Evolutionary conservation across 1,140 invertebrate genomes (phyloP), one percentile per base, ranked within the genome.

Genomic region (Myzus persicae): DNA sequence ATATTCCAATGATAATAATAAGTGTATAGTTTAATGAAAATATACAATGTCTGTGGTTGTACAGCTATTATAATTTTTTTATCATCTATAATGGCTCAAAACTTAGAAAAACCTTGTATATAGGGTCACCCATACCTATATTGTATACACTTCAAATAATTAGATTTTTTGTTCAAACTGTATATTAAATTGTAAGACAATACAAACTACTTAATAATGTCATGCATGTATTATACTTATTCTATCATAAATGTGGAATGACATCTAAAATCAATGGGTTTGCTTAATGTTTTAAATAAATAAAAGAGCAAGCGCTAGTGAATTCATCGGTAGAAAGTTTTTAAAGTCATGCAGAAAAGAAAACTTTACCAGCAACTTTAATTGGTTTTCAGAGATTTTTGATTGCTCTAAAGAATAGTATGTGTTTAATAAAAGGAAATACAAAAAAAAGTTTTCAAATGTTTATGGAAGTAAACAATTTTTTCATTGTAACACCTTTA

Each of bases 281-380:
- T 38, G 22, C 38, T 38, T 24, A 90, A 59, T 7, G 7, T 31
- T 40, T 59, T 40, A 59, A 59, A 59, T 59, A 59, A 59, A 89
- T 48, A 90, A 90, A 59, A 90, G 11, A 59, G n/a, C 36, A 31
- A 59, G 14, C 3, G 2, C 51, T 90, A 2, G 4, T 5, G 4
- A 40, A 67, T 31, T 26, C 38, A 67, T 67, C 8, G 20, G 89
- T 67, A 46, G 14, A 67, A 90, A 67, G 89, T 90, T 90, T 90
- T 90, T 38, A 85, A 59, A 42, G 40, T 42, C 24, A 40, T 6
- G 24, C 38, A 31, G 14, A 42, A 67, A 90, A 76, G 59, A 67
- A 90, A 90, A 90, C 89, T 90, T 90, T 67, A 59, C 38, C 18
- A 42, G 67, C 38, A 67, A 90, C 26, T 59, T 90, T 90, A 67